phyloP scores from a whole-genome alignment of 1,140 invertebrate species.

The Stenopsyche tienmushanensis region DNA sequence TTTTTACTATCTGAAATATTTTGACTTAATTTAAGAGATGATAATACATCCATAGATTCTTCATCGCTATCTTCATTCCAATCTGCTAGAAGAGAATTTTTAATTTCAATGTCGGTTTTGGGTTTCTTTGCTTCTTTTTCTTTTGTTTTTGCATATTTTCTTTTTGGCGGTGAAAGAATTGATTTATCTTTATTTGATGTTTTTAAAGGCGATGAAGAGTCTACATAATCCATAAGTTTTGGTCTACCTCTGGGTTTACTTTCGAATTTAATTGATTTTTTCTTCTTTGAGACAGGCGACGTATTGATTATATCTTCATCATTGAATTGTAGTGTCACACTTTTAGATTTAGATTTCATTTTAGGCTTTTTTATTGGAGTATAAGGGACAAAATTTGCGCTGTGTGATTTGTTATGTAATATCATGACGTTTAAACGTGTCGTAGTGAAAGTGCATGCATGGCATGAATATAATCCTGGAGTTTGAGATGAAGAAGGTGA shows the following conservation, averaged over 20 bases:
- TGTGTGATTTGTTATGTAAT: constrained; percentile 66
- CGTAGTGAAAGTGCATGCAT: constrained; percentile 64
- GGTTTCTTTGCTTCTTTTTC: constrained; percentile 46
- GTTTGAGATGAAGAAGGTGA: constrained; percentile 18
- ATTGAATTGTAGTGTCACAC: constrained; percentile 41
- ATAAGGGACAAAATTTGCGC: constrained; percentile 49
- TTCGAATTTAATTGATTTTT: background rate
- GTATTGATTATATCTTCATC: background rate
- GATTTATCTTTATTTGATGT: constrained; percentile 15
- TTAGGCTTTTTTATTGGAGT: constrained; percentile 51
- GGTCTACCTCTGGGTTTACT: background rate
- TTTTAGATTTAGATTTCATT: constrained; percentile 43
- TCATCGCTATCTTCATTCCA: constrained; percentile 54
- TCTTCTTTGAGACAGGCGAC: background rate
- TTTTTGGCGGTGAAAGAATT: constrained; percentile 5
- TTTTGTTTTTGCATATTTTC: constrained; percentile 19
- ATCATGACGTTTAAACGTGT: constrained; percentile 68
- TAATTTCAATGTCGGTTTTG: constrained; percentile 55
- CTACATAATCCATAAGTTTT: background rate
- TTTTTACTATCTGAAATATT: constrained; percentile 39
- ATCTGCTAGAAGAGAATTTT: constrained; percentile 54
- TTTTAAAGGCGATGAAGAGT: background rate
- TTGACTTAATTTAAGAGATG: constrained; percentile 43
- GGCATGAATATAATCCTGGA: constrained; percentile 61
- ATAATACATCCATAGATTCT: constrained; percentile 37